Evolutionary conservation across 1,140 invertebrate species (phyloP).

Genomic region (Asbolus verrucosus): DNA sequence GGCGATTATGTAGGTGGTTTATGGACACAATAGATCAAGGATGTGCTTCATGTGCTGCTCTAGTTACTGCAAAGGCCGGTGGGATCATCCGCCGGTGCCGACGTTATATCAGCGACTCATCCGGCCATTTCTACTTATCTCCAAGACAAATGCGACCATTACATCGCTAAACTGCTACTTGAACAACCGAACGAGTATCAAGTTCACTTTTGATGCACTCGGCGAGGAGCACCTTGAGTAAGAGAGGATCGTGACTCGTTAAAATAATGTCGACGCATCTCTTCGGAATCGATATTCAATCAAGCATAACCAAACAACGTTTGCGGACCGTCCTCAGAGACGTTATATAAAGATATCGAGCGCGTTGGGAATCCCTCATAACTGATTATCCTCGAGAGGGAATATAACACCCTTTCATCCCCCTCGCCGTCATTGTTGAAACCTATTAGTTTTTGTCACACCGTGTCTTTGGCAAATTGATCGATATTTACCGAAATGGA

Average conservation of each 20-base stretch:
- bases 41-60: slow-evolving; percentile 19
- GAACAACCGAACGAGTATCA: slow-evolving; percentile 30
- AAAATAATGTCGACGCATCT: slow-evolving; percentile 18
- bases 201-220: slow-evolving; percentile 1
- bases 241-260: neutral
- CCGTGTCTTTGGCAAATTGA: slow-evolving; percentile 29
- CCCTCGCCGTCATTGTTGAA: slow-evolving; percentile 21
- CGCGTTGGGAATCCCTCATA: slow-evolving; percentile 23
- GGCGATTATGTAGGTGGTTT: slow-evolving; percentile 27
- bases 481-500: slow-evolving; percentile 36
- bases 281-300: slow-evolving; percentile 32
- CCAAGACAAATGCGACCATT: slow-evolving; percentile 44
- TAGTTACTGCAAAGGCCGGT: slow-evolving; percentile 13
- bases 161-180: slow-evolving; percentile 31
- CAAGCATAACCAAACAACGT: slow-evolving; percentile 32
- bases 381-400: slow-evolving; percentile 28
- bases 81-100: slow-evolving; percentile 21
- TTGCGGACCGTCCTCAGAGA: slow-evolving; percentile 30
- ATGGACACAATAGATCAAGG: slow-evolving; percentile 26
- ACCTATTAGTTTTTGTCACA: slow-evolving; percentile 38
- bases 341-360: slow-evolving; percentile 32
- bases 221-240: neutral
- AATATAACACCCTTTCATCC: slow-evolving; percentile 17
- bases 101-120: slow-evolving; percentile 39
- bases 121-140: slow-evolving; percentile 45